Evolutionary conservation across 2,888 invertebrate species (phyloP), one percentile per base, ranked within the genome.

Genomic region (Agrochola macilenta): DNA sequence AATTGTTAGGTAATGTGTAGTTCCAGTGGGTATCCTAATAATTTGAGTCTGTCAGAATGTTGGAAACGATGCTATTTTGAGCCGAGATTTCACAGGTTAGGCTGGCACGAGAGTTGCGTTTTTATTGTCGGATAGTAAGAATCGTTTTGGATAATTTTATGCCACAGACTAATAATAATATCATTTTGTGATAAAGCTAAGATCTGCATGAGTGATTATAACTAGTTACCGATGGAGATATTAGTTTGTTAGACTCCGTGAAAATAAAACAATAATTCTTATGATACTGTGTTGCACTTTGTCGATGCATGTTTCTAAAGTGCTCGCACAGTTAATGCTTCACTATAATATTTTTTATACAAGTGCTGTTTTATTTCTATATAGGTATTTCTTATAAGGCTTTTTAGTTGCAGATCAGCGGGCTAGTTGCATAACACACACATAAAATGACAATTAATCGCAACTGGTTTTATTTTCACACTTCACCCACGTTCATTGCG

Each of bases 61-160:
- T 88, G 87, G 89, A 88, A 91, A 89, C 87, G 63, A 73, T 76
- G 89, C 89, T 92, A 92, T 91, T 92, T 90, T 85, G 78, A 88
- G 88, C 82, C 61, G 84, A 89, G 89, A 91, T 89, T 88, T 89
- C 76, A 78, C 43, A 65, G 49, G 23, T 81, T 83, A 90, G 86
- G 92, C 75, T 49, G 43, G 0, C 78, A 88, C 52, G 72, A 69
- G 26, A 68, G 26, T 11, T 60, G 70, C 74, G 78, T 52, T 75
- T 72, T 61, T 30, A 5, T 0, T 17, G 5, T 14, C 17, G 11
- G 11, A n/a, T 3, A 14, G 5, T 20, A 17, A 12, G 1, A 26
- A 73, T 39, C 2, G 1, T 17, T 57, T 70, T 60, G 8, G 7
- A 39, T 7, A 14, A 5, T 5, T 69, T 43, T n/a, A n/a, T n/a